A percentile compares a stretch with the other conserved stretches of the same genome.
phyloP scores from a whole-genome alignment of 1,140 invertebrate species.

The Drosophila kepulauana region DNA sequence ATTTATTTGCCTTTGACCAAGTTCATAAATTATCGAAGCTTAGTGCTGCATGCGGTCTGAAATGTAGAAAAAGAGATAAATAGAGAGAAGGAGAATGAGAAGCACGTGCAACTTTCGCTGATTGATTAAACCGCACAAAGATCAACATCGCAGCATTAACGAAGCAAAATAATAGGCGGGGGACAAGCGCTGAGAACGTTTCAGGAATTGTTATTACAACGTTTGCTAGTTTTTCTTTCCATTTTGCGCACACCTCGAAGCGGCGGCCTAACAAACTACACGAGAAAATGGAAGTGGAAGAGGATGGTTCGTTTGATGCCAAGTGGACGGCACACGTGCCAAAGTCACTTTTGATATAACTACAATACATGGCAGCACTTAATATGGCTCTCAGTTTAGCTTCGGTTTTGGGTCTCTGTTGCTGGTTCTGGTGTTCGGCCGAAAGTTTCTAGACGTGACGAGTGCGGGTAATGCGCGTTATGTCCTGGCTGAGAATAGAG shows the following conservation, averaged over 20 bases:
- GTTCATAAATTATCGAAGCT: conserved; percentile 68
- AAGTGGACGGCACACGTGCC: conserved; percentile 75
- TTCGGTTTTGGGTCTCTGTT: conserved; percentile 7
- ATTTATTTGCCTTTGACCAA: conserved; percentile 55
- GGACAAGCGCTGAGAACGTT: conserved; percentile 51
- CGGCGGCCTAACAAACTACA: conserved; percentile 42
- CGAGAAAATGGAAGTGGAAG: not conserved
- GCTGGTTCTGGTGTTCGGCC: conserved; percentile 3
- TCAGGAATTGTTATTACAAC: conserved; percentile 77
- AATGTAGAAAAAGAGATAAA: not conserved
- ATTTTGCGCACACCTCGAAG: conserved; percentile 43
- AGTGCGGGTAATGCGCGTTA: conserved; percentile 65
- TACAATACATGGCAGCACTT: conserved; percentile 70
- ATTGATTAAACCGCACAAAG: conserved; percentile 77
- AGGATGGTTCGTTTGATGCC: conserved; percentile 44
- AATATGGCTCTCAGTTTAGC: conserved; percentile 53
- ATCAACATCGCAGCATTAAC: conserved; percentile 48
- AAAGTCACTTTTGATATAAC: conserved; percentile 81
- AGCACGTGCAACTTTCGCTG: conserved; percentile 75
- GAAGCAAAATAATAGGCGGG: conserved; percentile 27
- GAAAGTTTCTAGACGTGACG: conserved; percentile 64
- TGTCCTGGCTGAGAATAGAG: conserved; percentile 34
- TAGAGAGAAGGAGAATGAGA: not conserved
- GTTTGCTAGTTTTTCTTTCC: conserved; percentile 53
- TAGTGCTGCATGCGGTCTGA: conserved; percentile 20